Base-by-base conservation (phyloP, 2,797 vertebrate species). In the Halcyon smyrnensis region DNA sequence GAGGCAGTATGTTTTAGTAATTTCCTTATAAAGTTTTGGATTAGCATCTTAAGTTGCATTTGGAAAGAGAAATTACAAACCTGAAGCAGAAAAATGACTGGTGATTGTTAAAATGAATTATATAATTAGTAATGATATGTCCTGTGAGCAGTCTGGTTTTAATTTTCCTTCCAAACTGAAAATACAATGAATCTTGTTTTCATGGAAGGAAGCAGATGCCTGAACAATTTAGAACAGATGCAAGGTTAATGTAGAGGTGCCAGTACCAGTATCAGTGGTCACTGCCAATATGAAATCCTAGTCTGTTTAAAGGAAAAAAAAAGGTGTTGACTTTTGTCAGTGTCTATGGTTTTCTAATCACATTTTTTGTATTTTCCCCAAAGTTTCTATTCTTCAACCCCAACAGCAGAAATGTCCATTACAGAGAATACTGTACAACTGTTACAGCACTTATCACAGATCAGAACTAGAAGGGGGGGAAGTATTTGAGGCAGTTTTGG, bases 321-420 rank as follows among this genome's bases (percentile, higher is more conserved):
- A n/a, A 41, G 37, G 14, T 93, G 80, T 74, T 48, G 87, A 81
- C 39, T 92, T 48, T 39, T 76, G 54, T 74, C 28, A 28, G 57
- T 41, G 27, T 63, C 83, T 70, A 4, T 95, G 89, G 70, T 84
- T 96, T 95, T 95, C 83, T 77, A 90, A 93, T 95, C 70, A 79
- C 21, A 18, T 41, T 95, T 76, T 76, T 71, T 87, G 8, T 77
- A 5, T 93, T 91, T 77, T 51, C 57, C 36, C 88, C 64, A 63
- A 86, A 59, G 43, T 28, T 82, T 46, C 53, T 91, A 67, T 87
- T 19, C 68, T 84, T 39, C 51, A 78, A 57, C 9, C 11, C 36
- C 15, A 81, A 15, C 39, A 90, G 39, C 54, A 91, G 85, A 82
- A 77, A 84, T 60, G 43, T 43, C 67, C 39, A 25, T 69, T 89